Conservation (phyloP, 1,140 invertebrate genomes). For the Rhizoglyphus robini region DNA sequence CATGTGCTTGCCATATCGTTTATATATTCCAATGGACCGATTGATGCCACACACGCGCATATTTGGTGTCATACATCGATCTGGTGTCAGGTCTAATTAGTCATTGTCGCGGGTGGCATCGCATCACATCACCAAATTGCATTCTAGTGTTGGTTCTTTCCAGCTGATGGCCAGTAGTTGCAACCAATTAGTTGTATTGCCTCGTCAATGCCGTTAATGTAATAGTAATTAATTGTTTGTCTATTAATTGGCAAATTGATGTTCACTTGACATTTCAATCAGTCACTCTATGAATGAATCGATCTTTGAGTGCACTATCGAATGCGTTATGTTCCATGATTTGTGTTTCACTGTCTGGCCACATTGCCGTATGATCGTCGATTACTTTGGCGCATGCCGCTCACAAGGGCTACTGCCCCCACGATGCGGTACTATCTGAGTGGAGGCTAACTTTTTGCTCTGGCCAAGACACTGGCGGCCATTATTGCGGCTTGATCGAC, state of each 20-base stretch:
- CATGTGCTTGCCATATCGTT: no score
- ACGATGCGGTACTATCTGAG: not conserved
- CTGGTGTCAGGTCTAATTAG: no score
- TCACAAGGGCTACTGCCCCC: not conserved
- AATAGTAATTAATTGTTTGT: no score
- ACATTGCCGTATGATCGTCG: not conserved
- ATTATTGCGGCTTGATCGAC: not conserved
- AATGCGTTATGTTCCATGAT: no score
- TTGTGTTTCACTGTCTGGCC: no score
- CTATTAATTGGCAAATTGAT: not conserved
- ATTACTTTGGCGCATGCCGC: conserved; percentile 3
- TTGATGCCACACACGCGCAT: no score
- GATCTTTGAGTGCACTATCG: not conserved
- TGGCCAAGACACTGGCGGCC: not conserved
- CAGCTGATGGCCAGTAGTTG: not conserved
- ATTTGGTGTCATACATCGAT: no score
- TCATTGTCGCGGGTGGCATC: no score
- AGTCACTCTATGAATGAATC: not conserved
- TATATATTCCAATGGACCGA: no score
- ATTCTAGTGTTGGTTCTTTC: no score
- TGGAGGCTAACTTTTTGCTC: not conserved
- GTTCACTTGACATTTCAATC: conserved; percentile 1
- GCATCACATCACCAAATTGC: no score
- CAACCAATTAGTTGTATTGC: not conserved
- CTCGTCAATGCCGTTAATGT: no score